A percentile compares a stretch with the other conserved stretches of the same genome.
Conservation (phyloP, 92 coral and sea anemone species). For the Bergia sp. region DNA sequence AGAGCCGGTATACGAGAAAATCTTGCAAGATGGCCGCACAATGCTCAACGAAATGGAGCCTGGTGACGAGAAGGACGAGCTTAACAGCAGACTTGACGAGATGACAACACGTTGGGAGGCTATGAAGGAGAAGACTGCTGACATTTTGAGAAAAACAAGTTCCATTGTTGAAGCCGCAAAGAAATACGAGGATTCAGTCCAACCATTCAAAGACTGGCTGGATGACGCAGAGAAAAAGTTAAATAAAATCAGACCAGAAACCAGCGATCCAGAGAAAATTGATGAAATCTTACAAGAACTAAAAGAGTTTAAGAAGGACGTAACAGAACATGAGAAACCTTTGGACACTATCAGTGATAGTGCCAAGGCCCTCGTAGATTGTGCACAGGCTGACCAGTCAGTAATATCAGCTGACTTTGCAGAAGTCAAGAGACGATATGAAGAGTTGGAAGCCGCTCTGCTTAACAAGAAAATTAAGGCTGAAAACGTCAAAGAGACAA, state of each 20-base stretch:
- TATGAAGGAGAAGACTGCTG: conserved; percentile 75
- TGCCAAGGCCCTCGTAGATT: conserved; percentile 65
- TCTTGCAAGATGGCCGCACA: conserved; percentile 80
- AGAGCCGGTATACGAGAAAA: conserved; percentile 90
- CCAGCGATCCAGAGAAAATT: conserved; percentile 68
- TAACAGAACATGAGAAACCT: conserved; percentile 73
- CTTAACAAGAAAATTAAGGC: conserved; percentile 66
- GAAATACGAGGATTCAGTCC: conserved; percentile 69
- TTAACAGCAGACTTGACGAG: conserved; percentile 73
- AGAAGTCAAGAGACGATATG: conserved; percentile 86
- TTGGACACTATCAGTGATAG: conserved; percentile 62
- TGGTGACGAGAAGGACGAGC: conserved; percentile 80
- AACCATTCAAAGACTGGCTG: conserved; percentile 81
- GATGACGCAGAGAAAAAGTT: conserved; percentile 85
- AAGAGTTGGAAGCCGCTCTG: conserved; percentile 57
- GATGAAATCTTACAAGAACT: conserved; percentile 68
- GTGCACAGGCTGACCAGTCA: conserved; percentile 80
- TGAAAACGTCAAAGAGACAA: conserved; percentile 74
- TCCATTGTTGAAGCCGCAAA: conserved; percentile 86
- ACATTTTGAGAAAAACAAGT: conserved; percentile 63
- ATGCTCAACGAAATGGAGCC: conserved; percentile 85
- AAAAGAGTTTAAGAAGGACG: conserved; percentile 62
- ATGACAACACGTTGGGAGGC: conserved; percentile 82
- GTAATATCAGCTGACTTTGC: conserved; percentile 86
- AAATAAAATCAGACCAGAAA: conserved; percentile 67